These are phyloP conservation scores for Ancistrus triradiatus DNA, from an alignment of 2,113 vertebrate species.

Conservation along the genomic window DNA sequence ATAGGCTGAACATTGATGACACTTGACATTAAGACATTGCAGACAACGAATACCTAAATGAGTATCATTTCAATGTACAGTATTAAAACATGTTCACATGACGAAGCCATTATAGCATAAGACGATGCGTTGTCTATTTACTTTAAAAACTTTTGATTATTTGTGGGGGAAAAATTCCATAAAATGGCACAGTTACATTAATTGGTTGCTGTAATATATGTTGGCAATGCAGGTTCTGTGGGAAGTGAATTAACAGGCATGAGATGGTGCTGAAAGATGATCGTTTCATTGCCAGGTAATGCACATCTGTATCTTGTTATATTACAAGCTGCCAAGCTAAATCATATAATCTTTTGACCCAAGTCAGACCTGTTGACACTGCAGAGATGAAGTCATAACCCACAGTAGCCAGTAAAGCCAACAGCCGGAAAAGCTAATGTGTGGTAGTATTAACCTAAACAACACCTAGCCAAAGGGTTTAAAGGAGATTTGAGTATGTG, in stretches of 20 bases:
- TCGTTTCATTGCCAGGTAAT: slow-evolving; percentile 9
- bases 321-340: slow-evolving; percentile 13
- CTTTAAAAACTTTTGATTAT: too few relatives aligned
- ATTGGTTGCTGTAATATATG: slow-evolving; percentile 14
- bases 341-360: slow-evolving; percentile 21
- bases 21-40: too few relatives aligned
- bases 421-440: background rate
- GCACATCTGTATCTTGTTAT: slow-evolving; percentile 36
- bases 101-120: too few relatives aligned
- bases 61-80: too few relatives aligned
- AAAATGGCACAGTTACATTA: background rate
- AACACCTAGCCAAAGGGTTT: background rate
- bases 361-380: slow-evolving; percentile 17
- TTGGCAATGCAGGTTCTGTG: slow-evolving; percentile 18
- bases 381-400: slow-evolving; percentile 7
- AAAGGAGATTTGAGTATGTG: background rate
- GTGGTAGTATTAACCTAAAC: background rate
- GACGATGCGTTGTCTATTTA: too few relatives aligned
- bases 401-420: background rate
- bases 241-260: slow-evolving; percentile 12
- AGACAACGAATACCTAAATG: too few relatives aligned
- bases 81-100: too few relatives aligned
- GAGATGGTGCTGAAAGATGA: slow-evolving; percentile 31
- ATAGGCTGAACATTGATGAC: too few relatives aligned
- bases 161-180: background rate